Evolutionary conservation across 2,113 vertebrate species (phyloP), one percentile per base, ranked within the genome.

Genomic region (Prochilodus magdalenae): DNA sequence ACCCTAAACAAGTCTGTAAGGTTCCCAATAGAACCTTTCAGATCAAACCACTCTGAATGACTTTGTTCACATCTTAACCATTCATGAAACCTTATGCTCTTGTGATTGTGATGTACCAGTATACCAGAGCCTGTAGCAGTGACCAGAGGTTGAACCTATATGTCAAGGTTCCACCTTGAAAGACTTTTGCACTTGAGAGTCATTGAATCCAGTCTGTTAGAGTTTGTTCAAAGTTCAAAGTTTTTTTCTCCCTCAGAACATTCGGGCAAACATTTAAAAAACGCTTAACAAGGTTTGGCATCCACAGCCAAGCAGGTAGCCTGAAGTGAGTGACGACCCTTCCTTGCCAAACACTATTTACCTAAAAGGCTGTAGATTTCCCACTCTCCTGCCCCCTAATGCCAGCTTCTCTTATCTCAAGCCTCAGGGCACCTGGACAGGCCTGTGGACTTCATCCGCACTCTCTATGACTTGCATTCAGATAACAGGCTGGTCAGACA

Each of bases 401-500:
- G 57, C 62, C 53, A 72, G 67, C 36, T 26, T 49, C 69, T 78
- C 62, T 73, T 67, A 73, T 73, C 70, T 73, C 49, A 72, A 24
- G 29, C 75, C 73, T 76, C 67, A 69, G 69, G 24, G 22, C 53
- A 77, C 15, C 62, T 71, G 30, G 47, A 69, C 73, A 72, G 24
- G 57, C 27, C 53, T 53, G 20, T 24, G 60, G 85, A 53, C 63
- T 87, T 84, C 73, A 83, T 71, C 80, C 59, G 80, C 44, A n/a
- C 24, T 40, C 36, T 75, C 40, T 47, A 36, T 78, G 33, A 70
- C 83, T 74, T 78, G 60, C 73, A 79, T 89, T 89, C 88, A 90
- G 91, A 92, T 92, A 92, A 91, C 83, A 67, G 79, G 12, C n/a
- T 72, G 36, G 86, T 90, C 89, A 89, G 83, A 86, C 87, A 84